Evolutionary conservation across 1,140 invertebrate genomes (phyloP), one percentile per base, ranked within the genome.

Genomic region (Akabosia matsudoensis): DNA sequence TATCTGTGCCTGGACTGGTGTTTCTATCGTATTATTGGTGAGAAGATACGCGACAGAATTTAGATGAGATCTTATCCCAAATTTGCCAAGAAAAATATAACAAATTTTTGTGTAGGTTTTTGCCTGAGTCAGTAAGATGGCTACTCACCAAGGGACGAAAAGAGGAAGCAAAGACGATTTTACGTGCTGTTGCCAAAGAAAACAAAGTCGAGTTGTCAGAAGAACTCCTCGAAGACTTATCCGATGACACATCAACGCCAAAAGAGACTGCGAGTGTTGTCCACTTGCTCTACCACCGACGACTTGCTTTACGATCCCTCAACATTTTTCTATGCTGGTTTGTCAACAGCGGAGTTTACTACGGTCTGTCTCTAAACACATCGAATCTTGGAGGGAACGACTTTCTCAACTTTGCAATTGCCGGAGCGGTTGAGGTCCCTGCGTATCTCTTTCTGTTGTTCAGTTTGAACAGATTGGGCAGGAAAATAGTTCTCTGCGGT

Each of bases 41-140:
- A 84, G 87, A 86, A 82, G 7, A 61, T 61, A n/a, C 13, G 24
- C 13, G 24, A 76, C 76, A 45, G 79, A 76, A 61, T 0, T 78
- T 79, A 14, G 18, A 7, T 45, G 37, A n/a, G n/a, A n/a, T n/a
- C n/a, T 74, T 82, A 71, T 78, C 16, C 31, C 70, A 1, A n/a
- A n/a, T n/a, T n/a, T 74, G 30, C 73, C 33, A 45, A 16, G 74
- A 33, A 64, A 75, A 75, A 73, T 74, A n/a, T n/a, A n/a, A n/a
- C n/a, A n/a, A n/a, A n/a, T n/a, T n/a, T n/a, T 67, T 73, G 76
- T 75, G 74, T 24, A 90, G 89, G 88, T 90, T 93, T 79, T 90
- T 93, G 83, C 93, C 93, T 1, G 93, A 94, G 84, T 94, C 92
- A 2, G 90, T 90, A 0, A 87, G 93, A 77, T 95, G 93, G 93